These are phyloP conservation scores for Drosophila leontia DNA, from an alignment of 1,140 invertebrate species.

Conservation along the genomic window DNA sequence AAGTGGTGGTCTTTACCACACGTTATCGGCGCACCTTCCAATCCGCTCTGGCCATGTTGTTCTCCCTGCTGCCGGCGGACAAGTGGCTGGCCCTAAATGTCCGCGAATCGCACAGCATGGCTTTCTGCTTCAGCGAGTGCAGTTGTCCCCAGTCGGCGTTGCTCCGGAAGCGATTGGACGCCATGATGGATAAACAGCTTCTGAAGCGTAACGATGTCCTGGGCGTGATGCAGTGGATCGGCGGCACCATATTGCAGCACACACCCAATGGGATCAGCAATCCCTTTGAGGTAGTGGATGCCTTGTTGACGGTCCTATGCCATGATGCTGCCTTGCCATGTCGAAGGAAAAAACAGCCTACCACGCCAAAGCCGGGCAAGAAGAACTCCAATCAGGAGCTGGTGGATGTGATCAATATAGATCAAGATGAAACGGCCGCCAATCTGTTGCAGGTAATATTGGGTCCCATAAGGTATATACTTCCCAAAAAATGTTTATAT, in stretches of 20 bases:
- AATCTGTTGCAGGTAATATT: slow-evolving; percentile 41
- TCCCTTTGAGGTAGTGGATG: slow-evolving; percentile 91
- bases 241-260: slow-evolving; percentile 88
- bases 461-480: neutral
- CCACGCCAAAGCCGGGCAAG: slow-evolving; percentile 19
- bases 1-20: slow-evolving; percentile 92
- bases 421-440: slow-evolving; percentile 74
- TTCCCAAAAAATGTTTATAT: neutral
- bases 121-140: slow-evolving; percentile 94
- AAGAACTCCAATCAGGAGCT: slow-evolving; percentile 73
- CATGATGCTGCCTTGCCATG: slow-evolving; percentile 93
- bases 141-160: slow-evolving; percentile 90
- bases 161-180: slow-evolving; percentile 59
- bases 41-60: slow-evolving; percentile 93
- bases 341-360: slow-evolving; percentile 61
- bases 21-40: slow-evolving; percentile 95
- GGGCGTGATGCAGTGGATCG: slow-evolving; percentile 86
- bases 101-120: slow-evolving; percentile 91
- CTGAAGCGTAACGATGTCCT: slow-evolving; percentile 88
- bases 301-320: slow-evolving; percentile 92
- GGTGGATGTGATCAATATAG: slow-evolving; percentile 83
- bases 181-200: slow-evolving; percentile 56
- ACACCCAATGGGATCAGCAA: slow-evolving; percentile 87
- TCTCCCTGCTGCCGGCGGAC: slow-evolving; percentile 89
- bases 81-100: slow-evolving; percentile 85